phyloP scores from a whole-genome alignment of 1,140 invertebrate species.

The Adoxophyes honmai region DNA sequence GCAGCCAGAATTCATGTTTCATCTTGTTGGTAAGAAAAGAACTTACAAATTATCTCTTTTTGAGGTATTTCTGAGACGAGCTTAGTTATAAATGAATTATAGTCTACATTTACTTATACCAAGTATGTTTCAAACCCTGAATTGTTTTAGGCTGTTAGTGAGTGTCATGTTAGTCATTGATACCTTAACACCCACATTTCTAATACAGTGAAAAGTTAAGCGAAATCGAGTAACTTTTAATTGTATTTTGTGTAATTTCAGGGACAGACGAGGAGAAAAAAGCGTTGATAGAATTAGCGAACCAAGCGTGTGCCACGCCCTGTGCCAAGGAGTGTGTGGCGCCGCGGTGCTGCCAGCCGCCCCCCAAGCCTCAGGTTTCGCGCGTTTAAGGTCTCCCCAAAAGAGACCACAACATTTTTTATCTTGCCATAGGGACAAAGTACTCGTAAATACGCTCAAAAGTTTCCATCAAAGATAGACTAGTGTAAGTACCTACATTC shows the following conservation, averaged over 20 bases:
- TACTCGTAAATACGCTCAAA: not conserved
- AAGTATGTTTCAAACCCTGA: too few relatives aligned
- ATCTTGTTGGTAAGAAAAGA: constrained; percentile 48
- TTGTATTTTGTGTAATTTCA: constrained; percentile 25
- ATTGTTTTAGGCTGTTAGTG: too few relatives aligned
- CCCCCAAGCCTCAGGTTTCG: constrained; percentile 42
- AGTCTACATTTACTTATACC: too few relatives aligned
- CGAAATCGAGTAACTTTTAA: too few relatives aligned
- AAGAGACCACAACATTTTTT: not conserved
- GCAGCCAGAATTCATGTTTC: constrained; percentile 84
- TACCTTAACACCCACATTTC: too few relatives aligned
- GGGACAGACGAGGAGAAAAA: constrained; percentile 62
- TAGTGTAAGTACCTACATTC: too few relatives aligned
- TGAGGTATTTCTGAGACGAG: too few relatives aligned
- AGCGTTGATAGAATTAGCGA: constrained; percentile 54
- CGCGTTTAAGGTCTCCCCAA: constrained; percentile 30
- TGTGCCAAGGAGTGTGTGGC: constrained; percentile 63
- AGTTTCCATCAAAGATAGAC: too few relatives aligned
- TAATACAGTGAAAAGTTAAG: too few relatives aligned
- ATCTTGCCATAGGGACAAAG: not conserved
- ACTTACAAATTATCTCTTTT: too few relatives aligned
- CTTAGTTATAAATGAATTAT: too few relatives aligned
- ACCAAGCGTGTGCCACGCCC: constrained; percentile 53
- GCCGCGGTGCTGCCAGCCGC: constrained; percentile 53
- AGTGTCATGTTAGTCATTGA: too few relatives aligned